Conservation (phyloP, 1,140 invertebrate genomes). For the Centruroides vittatus region DNA sequence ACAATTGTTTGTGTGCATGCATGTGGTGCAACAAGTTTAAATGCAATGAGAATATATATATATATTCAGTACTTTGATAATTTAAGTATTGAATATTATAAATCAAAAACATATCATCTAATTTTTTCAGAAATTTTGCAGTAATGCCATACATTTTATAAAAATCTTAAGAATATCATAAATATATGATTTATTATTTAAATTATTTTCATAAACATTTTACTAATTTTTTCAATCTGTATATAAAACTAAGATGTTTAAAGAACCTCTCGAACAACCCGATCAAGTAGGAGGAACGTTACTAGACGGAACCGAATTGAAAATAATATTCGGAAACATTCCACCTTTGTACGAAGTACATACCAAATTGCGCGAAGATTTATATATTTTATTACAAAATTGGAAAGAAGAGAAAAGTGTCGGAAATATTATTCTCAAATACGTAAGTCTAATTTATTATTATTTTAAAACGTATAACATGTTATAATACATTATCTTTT, state of each 20-base stretch:
- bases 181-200: too few species aligned
- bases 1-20: too few species aligned
- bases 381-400: conserved; percentile 44
- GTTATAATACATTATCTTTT: conserved; percentile 3
- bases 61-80: too few species aligned
- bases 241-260: conserved; percentile 55
- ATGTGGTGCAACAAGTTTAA: too few species aligned
- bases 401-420: conserved; percentile 76
- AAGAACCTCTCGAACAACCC: conserved; percentile 75
- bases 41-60: too few species aligned
- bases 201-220: too few species aligned
- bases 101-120: too few species aligned
- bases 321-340: conserved; percentile 92
- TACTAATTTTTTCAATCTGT: too few species aligned
- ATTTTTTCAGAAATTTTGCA: too few species aligned
- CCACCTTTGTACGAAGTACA: conserved; percentile 87
- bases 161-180: too few species aligned
- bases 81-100: too few species aligned
- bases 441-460: conserved; percentile 33
- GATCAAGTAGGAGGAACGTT: conserved; percentile 57
- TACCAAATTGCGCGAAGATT: conserved; percentile 62
- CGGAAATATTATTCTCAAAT: conserved; percentile 73
- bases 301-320: conserved; percentile 79
- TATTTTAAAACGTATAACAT: background rate
- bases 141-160: too few species aligned